A percentile compares a stretch with the other conserved stretches of the same genome.
Evolutionary conservation across 2,888 invertebrate species (phyloP).

Genomic region (Stenodema calcarata): DNA sequence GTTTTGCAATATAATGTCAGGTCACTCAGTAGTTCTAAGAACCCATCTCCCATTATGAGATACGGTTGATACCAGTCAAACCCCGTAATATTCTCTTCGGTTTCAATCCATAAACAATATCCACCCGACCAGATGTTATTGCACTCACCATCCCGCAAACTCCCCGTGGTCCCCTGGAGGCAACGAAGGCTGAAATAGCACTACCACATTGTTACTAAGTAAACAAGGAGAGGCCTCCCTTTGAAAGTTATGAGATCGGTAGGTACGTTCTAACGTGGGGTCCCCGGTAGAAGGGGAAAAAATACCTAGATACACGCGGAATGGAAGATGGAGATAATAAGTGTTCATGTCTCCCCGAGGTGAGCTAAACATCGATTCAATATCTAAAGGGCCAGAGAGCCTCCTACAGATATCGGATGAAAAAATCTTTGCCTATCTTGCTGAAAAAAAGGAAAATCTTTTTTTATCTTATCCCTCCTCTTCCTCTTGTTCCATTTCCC

Average conservation of each 20-base stretch:
- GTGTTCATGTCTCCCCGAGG: constrained; percentile 33
- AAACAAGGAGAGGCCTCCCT: not conserved
- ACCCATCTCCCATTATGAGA: too few relatives aligned
- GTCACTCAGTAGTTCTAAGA: too few relatives aligned
- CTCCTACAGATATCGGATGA: not conserved
- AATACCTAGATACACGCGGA: not conserved
- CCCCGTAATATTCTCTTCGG: too few relatives aligned
- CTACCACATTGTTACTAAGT: not conserved
- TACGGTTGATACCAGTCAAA: too few relatives aligned
- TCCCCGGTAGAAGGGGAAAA: not conserved
- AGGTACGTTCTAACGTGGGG: not conserved
- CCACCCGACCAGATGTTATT: too few relatives aligned
- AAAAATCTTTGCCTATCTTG: not conserved
- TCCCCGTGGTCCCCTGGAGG: not conserved
- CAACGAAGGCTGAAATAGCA: not conserved
- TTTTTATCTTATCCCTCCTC: not conserved
- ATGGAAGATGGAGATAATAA: not conserved
- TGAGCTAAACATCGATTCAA: constrained; percentile 34
- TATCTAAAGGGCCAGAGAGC: not conserved
- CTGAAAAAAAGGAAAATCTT: not conserved
- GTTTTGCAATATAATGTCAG: too few relatives aligned
- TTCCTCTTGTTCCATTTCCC: not conserved
- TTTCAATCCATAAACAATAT: too few relatives aligned
- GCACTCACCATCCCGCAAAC: not conserved
- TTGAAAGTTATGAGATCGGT: not conserved